These are phyloP conservation scores for Antedon mediterranea DNA, from an alignment of 53 echinoderm and acorn worm species.

Conservation along the genomic window DNA sequence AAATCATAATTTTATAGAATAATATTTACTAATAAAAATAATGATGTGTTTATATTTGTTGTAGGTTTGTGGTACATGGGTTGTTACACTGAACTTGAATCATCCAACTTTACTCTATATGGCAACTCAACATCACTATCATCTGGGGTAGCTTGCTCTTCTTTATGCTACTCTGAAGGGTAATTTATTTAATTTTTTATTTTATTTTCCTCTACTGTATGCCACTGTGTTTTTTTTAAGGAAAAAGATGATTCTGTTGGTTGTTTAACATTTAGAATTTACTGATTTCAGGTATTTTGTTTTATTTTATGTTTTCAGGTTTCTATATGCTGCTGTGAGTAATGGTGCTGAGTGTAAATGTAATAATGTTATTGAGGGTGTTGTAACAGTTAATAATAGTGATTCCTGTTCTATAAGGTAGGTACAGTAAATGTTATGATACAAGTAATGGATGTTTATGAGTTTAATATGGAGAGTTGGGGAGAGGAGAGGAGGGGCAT, in stretches of 20 bases:
- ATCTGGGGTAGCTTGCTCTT: neutral
- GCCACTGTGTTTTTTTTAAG: too few relatives aligned
- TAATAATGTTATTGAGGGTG: neutral
- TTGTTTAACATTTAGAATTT: too few relatives aligned
- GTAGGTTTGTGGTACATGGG: neutral
- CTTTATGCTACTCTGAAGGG: neutral
- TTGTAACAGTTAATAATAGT: neutral
- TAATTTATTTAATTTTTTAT: neutral
- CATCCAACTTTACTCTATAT: neutral
- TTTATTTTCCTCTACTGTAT: too few relatives aligned
- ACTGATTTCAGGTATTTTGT: too few relatives aligned
- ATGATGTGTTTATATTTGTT: neutral
- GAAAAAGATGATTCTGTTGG: too few relatives aligned
- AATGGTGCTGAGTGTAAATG: conserved; percentile 8
- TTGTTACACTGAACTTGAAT: neutral
- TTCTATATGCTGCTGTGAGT: conserved; percentile 4
- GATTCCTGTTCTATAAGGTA: neutral
- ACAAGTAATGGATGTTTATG: too few relatives aligned
- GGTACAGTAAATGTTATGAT: too few relatives aligned
- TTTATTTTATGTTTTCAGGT: neutral
- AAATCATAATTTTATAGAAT: too few relatives aligned
- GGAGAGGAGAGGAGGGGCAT: too few relatives aligned
- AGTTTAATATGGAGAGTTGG: too few relatives aligned
- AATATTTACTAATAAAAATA: too few relatives aligned
- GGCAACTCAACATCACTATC: neutral